Percentiles rank a stretch among this genome's conserved stretches.
Conservation (phyloP, 1,140 invertebrate genomes). For the Conus ventricosus region DNA sequence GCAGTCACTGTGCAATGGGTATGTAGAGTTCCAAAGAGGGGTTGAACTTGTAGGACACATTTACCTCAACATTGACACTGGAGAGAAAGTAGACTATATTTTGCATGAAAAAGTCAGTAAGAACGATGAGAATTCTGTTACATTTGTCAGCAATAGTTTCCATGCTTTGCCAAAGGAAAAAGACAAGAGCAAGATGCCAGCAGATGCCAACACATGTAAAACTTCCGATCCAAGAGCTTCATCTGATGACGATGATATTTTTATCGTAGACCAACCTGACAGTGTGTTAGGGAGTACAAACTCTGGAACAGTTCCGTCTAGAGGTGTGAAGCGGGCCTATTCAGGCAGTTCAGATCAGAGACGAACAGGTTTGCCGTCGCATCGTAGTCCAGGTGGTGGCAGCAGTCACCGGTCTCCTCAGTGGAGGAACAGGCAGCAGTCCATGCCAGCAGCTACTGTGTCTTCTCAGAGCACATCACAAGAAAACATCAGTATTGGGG, state of each 20-base stretch:
- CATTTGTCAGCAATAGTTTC: too few relatives aligned
- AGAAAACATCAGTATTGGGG: neutral
- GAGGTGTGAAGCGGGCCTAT: slow-evolving; percentile 14
- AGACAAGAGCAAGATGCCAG: too few relatives aligned
- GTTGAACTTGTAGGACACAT: too few relatives aligned
- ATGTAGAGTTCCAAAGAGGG: too few relatives aligned
- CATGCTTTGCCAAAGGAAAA: too few relatives aligned
- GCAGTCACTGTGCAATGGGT: too few relatives aligned
- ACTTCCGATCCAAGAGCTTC: neutral
- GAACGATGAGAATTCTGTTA: too few relatives aligned
- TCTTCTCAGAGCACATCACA: neutral
- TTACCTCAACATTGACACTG: too few relatives aligned
- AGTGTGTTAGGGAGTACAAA: slow-evolving; percentile 10
- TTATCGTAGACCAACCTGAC: slow-evolving; percentile 37
- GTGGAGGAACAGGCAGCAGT: neutral
- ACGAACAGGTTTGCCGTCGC: too few relatives aligned
- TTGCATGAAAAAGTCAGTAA: too few relatives aligned
- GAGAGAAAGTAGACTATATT: too few relatives aligned
- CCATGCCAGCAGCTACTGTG: neutral
- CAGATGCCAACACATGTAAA: neutral
- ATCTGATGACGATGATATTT: slow-evolving; percentile 35
- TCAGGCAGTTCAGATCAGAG: slow-evolving; percentile 9
- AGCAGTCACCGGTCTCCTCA: too few relatives aligned
- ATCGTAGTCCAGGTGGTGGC: neutral
- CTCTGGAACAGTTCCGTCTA: slow-evolving; percentile 23